These are phyloP conservation scores for Sitta carolinensis DNA, from an alignment of 2,797 vertebrate genomes.

Conservation along the genomic window DNA sequence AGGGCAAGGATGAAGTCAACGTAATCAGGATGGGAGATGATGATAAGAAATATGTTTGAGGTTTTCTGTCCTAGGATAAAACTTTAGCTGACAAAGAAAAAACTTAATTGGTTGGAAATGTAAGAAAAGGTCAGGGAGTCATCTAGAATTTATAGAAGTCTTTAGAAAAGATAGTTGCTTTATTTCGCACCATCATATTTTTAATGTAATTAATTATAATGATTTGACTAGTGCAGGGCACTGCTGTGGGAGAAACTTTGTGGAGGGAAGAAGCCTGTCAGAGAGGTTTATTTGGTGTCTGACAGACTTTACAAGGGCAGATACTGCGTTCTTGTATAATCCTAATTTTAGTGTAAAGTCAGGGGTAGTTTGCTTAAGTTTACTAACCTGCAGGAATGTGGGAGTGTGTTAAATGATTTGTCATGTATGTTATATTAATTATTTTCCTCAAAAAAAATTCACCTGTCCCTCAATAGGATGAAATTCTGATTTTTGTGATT, in stretches of 20 bases:
- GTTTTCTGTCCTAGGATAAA: not conserved
- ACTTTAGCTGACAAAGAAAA: not conserved
- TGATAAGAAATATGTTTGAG: not conserved
- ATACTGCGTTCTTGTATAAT: not conserved
- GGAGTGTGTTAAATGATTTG: not conserved
- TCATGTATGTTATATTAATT: rapidly evolving
- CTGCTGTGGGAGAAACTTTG: not conserved
- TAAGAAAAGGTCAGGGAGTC: not conserved
- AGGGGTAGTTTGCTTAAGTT: not conserved
- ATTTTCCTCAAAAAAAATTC: not conserved
- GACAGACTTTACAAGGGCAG: not conserved
- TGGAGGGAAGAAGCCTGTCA: not conserved
- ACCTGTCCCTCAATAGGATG: not conserved
- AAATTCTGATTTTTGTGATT: not conserved
- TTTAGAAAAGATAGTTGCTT: not conserved
- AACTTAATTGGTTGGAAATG: not conserved
- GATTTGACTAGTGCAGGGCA: not conserved
- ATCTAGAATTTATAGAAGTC: not conserved
- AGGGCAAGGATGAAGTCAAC: not conserved
- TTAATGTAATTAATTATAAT: not conserved
- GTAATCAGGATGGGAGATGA: not conserved
- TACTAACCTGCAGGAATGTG: not conserved
- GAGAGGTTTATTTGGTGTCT: not conserved
- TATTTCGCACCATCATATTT: not conserved
- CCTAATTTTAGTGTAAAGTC: not conserved